A percentile compares a stretch with the other conserved stretches of the same genome.
phyloP scores from a whole-genome alignment of 2,888 invertebrate species.

The Ormia ochracea region DNA sequence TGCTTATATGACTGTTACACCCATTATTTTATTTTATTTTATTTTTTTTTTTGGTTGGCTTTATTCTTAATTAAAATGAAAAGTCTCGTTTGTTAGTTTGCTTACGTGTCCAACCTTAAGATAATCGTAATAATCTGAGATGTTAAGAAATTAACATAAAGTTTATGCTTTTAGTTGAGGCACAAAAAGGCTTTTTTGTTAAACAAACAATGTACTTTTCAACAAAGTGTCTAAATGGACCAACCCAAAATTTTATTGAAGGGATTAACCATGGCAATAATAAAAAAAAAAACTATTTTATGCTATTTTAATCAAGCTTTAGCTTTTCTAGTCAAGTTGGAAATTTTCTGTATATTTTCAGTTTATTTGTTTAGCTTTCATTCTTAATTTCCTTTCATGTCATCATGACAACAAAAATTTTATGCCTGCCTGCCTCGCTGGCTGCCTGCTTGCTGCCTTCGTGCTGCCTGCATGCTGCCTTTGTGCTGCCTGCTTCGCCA shows the following conservation, averaged over 20 bases:
- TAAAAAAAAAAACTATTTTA: not conserved
- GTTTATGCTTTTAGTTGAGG: not conserved
- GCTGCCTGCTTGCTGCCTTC: too few species aligned
- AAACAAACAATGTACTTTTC: conserved; percentile 12
- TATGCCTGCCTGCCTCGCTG: conserved; percentile 25
- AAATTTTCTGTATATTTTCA: not conserved
- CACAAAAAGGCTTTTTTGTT: not conserved
- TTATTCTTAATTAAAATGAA: conserved; percentile 29
- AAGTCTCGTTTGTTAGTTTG: not conserved
- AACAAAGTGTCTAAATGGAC: conserved; percentile 6
- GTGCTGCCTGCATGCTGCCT: too few species aligned
- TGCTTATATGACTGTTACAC: conserved; percentile 18
- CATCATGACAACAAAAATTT: conserved; percentile 36
- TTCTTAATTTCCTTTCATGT: conserved; percentile 34
- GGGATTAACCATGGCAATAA: not conserved
- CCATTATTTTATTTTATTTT: conserved; percentile 17
- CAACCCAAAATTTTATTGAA: conserved; percentile 10
- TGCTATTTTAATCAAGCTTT: too few species aligned
- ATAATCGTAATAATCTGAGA: conserved; percentile 30
- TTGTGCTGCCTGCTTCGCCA: conserved; percentile 26
- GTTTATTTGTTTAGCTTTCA: not conserved
- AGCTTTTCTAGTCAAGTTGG: not conserved
- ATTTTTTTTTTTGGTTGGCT: not conserved
- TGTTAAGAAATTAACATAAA: conserved; percentile 21
- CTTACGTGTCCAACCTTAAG: not conserved